Evolutionary conservation across 2,113 vertebrate genomes (phyloP), one percentile per base, ranked within the genome.

Genomic region (Cynocephalus volans): DNA sequence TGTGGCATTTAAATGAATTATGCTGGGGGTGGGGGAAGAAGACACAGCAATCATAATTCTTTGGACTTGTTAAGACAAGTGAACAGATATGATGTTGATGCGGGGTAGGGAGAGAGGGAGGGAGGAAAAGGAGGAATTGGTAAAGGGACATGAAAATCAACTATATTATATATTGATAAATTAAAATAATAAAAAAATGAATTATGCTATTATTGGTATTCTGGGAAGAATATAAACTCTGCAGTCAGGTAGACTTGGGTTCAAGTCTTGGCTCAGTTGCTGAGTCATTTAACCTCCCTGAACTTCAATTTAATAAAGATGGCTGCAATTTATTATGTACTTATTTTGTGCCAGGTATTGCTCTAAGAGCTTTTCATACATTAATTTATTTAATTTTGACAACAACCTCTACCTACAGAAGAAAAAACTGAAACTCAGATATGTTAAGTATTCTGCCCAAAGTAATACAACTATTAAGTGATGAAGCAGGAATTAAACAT

Each of bases 301-400:
- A 94, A 80, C 19, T 84, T 97, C 60, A 90, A 88, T 85, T 88
- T 90, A 80, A 88, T 86, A 93, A 97, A 82, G 92, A 88, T 62
- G 33, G 65, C 48, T 94, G 93, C 5, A 90, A 75, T 84, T 93
- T 95, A 91, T 70, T 58, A 69, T 7, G 70, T 17, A 88, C 9
- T 94, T 95, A 79, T 81, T 70, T 95, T 94, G 36, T 92, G 19
- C 48, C 88, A 84, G 45, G 64, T 19, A 90, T 70, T 84, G n/a
- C 91, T 45, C 48, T 91, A 88, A 88, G 52, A 70, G 50, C 5
- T 93, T 90, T 93, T 72, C 23, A 62, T 50, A 80, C 7, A 73
- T 89, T 79, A 73, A 75, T 85, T 86, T 72, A 95, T 73, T 84
- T 95, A 93, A 88, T 91, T 86, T 93, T 84, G 36, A 85, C n/a